A percentile compares a stretch with the other conserved stretches of the same genome.
Evolutionary conservation across 1,140 invertebrate species (phyloP).

Genomic region (Drosophila kikkawai): DNA sequence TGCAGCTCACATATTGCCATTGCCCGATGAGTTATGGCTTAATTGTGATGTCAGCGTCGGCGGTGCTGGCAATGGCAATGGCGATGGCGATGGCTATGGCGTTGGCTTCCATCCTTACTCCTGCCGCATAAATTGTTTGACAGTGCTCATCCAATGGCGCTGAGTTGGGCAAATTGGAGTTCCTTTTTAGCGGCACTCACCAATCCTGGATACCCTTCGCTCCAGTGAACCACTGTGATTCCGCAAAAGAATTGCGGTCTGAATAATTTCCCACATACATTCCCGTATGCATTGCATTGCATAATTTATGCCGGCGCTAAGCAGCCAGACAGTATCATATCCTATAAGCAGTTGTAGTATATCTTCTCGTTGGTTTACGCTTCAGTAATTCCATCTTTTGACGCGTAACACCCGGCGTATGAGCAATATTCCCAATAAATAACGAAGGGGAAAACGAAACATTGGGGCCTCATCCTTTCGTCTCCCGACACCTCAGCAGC

Average conservation of each 20-base stretch:
- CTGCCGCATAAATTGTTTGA: slow-evolving; percentile 40
- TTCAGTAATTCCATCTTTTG: slow-evolving; percentile 40
- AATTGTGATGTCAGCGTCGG: slow-evolving; percentile 66
- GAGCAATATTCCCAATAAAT: slow-evolving; percentile 63
- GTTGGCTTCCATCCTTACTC: slow-evolving; percentile 2
- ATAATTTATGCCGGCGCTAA: slow-evolving; percentile 42
- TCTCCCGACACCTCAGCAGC: slow-evolving; percentile 26
- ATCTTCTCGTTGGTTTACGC: slow-evolving; percentile 33
- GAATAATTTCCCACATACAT: slow-evolving; percentile 17
- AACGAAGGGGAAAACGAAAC: slow-evolving; percentile 20
- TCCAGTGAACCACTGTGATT: neutral
- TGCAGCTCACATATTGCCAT: slow-evolving; percentile 45
- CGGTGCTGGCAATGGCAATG: slow-evolving; percentile 12
- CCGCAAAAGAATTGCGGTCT: slow-evolving; percentile 14
- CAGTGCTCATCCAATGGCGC: slow-evolving; percentile 20
- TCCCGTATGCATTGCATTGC: slow-evolving; percentile 23
- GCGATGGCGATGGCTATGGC: neutral
- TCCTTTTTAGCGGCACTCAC: neutral
- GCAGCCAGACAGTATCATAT: slow-evolving; percentile 11
- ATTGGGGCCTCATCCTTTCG: slow-evolving; percentile 3
- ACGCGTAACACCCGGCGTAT: slow-evolving; percentile 62
- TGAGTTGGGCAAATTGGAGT: slow-evolving; percentile 23
- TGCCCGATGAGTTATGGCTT: slow-evolving; percentile 68
- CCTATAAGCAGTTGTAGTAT: slow-evolving; percentile 7
- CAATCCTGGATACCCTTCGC: slow-evolving; percentile 7